Conservation (phyloP, 2,113 vertebrate species). For the Lamprologus tigripictilis region DNA sequence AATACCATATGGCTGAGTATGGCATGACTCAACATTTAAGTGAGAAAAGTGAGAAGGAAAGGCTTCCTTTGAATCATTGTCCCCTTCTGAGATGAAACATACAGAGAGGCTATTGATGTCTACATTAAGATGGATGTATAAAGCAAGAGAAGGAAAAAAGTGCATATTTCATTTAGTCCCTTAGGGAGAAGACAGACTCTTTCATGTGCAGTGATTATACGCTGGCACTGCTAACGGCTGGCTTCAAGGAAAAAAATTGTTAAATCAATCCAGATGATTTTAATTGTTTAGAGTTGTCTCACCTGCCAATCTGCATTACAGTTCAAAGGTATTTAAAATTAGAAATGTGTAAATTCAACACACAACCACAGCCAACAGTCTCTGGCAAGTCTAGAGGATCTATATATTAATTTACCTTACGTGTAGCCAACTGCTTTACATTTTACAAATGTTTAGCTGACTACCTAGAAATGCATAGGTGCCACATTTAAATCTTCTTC, state of each 20-base stretch:
- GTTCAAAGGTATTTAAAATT: not conserved
- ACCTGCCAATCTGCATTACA: not conserved
- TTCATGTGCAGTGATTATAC: not conserved
- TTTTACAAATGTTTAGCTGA: not conserved
- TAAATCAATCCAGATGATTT: not conserved
- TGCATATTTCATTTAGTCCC: slow-evolving; percentile 3
- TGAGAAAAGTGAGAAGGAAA: not conserved
- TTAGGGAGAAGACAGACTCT: not conserved
- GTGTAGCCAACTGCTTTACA: not conserved
- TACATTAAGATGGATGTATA: not conserved
- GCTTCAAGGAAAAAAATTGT: not conserved
- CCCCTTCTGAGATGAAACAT: not conserved
- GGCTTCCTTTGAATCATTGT: not conserved
- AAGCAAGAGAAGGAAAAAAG: not conserved
- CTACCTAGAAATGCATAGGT: not conserved
- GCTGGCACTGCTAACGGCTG: not conserved
- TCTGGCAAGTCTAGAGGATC: not conserved
- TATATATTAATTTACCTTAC: not conserved
- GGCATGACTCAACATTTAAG: not conserved
- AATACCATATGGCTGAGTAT: not conserved
- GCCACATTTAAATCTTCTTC: not conserved
- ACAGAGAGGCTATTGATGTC: not conserved
- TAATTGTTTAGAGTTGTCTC: not conserved
- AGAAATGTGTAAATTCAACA: not conserved
- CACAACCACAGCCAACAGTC: not conserved